Percentiles rank a stretch among this genome's conserved stretches.
Conservation (phyloP, 2,888 invertebrate species). For the Drosophila picticornis region DNA sequence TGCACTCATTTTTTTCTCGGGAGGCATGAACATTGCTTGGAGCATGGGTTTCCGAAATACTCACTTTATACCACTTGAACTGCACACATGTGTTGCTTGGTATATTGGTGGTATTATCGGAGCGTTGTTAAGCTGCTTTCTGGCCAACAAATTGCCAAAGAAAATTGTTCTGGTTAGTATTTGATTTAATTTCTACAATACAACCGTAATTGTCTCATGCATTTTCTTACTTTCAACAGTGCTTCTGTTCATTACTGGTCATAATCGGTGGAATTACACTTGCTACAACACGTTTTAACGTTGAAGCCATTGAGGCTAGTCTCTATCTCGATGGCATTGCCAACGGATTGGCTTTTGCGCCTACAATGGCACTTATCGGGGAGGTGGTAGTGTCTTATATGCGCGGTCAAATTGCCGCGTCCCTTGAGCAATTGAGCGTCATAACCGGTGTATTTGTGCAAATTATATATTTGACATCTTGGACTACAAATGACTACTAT, state of each 20-base stretch:
- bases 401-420: constrained; percentile 62
- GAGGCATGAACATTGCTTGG: constrained; percentile 81
- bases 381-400: constrained; percentile 64
- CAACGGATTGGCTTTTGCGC: constrained; percentile 76
- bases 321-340: constrained; percentile 82
- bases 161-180: constrained; percentile 69
- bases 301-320: constrained; percentile 43
- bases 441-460: constrained; percentile 71
- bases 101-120: constrained; percentile 81
- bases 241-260: constrained; percentile 62
- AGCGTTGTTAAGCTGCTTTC: constrained; percentile 56
- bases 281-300: constrained; percentile 32
- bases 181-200: background rate
- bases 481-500: background rate
- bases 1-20: constrained; percentile 70
- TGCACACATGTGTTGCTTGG: constrained; percentile 73
- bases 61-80: accelerated
- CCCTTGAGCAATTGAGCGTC: constrained; percentile 61
- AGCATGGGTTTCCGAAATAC: constrained; percentile 48
- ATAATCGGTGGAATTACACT: constrained; percentile 71
- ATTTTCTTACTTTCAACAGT: constrained; percentile 39
- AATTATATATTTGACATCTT: constrained; percentile 44
- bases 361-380: constrained; percentile 75
- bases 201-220: background rate
- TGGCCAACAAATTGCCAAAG: constrained; percentile 69